Evolutionary conservation across 2,888 invertebrate genomes (phyloP), one percentile per base, ranked within the genome.

Genomic region (Scaptomyza cyrtandrae): DNA sequence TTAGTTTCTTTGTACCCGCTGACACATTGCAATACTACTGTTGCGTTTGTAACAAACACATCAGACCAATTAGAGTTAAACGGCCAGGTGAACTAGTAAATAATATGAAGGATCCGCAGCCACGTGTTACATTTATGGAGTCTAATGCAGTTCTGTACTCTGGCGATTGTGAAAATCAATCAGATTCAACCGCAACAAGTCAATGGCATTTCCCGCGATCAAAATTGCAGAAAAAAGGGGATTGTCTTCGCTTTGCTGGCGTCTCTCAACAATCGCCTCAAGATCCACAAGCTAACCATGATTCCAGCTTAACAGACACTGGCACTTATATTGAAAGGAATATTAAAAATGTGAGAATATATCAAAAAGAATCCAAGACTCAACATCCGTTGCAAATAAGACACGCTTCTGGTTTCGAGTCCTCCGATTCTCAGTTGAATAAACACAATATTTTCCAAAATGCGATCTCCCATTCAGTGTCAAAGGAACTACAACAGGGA

Each of bases 11-110:
- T 27, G 54, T 82, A 11, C 50, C 80, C 2, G 43, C 50, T 6
- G 55, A 64, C 11, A 53, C 44, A 1, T 54, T 82, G 43, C 55
- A 37, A 7, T n/a, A 68, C 2, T 41, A 60, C n/a, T 60, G 63
- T 10, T 87, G 82, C 29, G 70, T 81, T 9, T 82, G 81, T 37
- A 48, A 67, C 11, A 70, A 59, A 11, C 88, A 87, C 6, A 45
- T 75, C 6, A 14, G 37, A 19, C n/a, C 24, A 14, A 29, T 16
- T 13, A 16, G 3, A 10, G 35, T 3, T n/a, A 6, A 33, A 10
- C 2, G 13, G 37, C 37, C 9, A 2, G 6, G 14, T 6, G 9
- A 41, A 7, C 13, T n/a, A 13, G 1, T 2, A 3, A 27, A 27
- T 10, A 35, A 49, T 54, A 16, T 29, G 24, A 63, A 44, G 33